Percentiles rank a stretch among this genome's conserved stretches.
Conservation (phyloP, 1,140 invertebrate species). For the Trachymyrmex cornetzi region DNA sequence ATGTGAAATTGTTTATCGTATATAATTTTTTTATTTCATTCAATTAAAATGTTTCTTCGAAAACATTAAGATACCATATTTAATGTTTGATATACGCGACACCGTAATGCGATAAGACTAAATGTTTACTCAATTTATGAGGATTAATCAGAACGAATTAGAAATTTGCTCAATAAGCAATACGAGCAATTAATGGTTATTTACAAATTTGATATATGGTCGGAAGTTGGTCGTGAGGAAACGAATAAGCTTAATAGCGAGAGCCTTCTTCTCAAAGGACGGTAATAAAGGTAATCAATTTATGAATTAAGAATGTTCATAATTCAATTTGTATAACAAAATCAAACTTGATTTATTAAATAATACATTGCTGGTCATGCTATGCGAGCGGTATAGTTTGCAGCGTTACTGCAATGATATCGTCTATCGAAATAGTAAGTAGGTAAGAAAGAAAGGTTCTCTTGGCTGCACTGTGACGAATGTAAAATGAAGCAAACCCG, state of each 20-base stretch:
- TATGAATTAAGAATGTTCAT: neutral
- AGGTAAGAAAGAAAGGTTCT: conserved; percentile 38
- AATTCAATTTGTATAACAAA: conserved; percentile 16
- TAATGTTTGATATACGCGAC: neutral
- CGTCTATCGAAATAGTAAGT: conserved; percentile 7
- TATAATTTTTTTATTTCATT: neutral
- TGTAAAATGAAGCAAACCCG: conserved; percentile 1
- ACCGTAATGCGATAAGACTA: neutral
- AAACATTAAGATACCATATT: neutral
- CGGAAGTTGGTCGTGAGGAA: conserved; percentile 26
- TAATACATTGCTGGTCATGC: neutral
- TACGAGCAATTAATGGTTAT: neutral
- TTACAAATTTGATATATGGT: neutral
- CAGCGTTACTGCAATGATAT: neutral
- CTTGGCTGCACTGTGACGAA: neutral
- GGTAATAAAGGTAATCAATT: neutral
- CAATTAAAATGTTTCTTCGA: neutral
- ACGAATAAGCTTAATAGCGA: neutral
- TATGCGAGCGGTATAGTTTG: neutral
- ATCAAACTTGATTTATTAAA: conserved; percentile 34
- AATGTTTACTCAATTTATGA: neutral
- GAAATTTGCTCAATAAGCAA: conserved; percentile 14
- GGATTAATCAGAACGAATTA: conserved; percentile 16
- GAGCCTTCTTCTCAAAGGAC: neutral
- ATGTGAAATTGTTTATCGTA: neutral